Evolutionary conservation across 2,113 vertebrate species (phyloP).

Genomic region (Nematolebias whitei): DNA sequence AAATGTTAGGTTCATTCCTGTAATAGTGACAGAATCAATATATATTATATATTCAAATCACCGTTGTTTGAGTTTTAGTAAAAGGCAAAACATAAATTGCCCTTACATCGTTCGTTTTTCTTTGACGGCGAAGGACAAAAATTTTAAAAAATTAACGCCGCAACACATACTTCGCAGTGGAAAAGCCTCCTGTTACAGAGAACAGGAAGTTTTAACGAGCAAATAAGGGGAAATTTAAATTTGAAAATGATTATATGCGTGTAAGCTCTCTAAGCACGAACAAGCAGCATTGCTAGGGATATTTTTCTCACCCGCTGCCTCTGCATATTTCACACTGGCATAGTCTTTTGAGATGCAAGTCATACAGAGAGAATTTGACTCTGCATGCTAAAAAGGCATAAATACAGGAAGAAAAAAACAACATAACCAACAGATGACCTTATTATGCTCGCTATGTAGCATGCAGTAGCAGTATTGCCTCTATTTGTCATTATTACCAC

Average conservation of each 20-base stretch:
- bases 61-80: background rate
- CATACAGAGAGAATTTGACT: constrained; percentile 69
- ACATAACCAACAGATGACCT: constrained; percentile 74
- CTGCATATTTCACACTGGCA: constrained; percentile 73
- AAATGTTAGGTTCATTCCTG: too few relatives aligned
- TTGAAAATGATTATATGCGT: constrained; percentile 64
- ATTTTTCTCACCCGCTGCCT: constrained; percentile 59
- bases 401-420: constrained; percentile 53
- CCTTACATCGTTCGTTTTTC: constrained; percentile 11
- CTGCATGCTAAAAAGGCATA: constrained; percentile 72
- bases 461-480: constrained; percentile 69
- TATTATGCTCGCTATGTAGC: constrained; percentile 62
- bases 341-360: constrained; percentile 70
- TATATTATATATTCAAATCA: too few relatives aligned
- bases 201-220: constrained; percentile 32
- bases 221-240: constrained; percentile 54
- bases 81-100: background rate
- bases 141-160: constrained; percentile 25
- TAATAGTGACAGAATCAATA: too few relatives aligned
- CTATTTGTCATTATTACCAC: constrained; percentile 79
- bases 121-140: constrained; percentile 1
- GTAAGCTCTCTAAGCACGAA: constrained; percentile 52
- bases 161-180: constrained; percentile 53
- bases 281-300: constrained; percentile 47
- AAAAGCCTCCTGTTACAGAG: constrained; percentile 36